Base-by-base conservation (phyloP, 2,797 vertebrate genomes). In the Pipistrellus pipistrellus region DNA sequence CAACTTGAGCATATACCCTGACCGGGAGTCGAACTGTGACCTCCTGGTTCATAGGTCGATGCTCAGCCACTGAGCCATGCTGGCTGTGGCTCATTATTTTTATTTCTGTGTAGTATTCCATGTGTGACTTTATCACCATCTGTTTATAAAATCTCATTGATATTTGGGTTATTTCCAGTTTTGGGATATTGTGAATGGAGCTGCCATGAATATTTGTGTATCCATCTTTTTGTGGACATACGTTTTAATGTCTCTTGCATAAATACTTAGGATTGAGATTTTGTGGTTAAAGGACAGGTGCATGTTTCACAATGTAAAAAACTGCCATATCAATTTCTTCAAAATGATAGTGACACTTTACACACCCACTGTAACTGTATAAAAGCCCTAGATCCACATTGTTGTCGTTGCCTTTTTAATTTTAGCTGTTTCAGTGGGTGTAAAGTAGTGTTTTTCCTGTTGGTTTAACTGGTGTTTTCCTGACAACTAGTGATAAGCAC, bases 61-160 rank as follows among this genome's bases (percentile, higher is more conserved):
- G 25, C 57, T 59, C 57, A 59, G 13, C 11, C 57, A 27, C 57
- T 59, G 25, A 27, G 57, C 25, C 57, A 59, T 4, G 12, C 11
- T 0, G 25, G 57, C 57, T 27, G 25, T 59, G 57, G 57, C 21
- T 84, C n/a, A 57, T 71, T 81, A 41, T 32, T 92, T 85, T 93
- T 66, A 76, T 57, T 93, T 87, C 77, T 68, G 10, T 85, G 9
- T 44, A 66, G 15, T 84, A 80, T 41, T 93, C 23, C 27, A 77
- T 41, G 46, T 17, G 14, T 72, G 18, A 71, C 20, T 48, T 0
- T 51, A 73, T 59, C 15, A 51, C 51, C n/a, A 77, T 53, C 23
- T 76, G 44, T 23, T 87, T 59, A 73, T 64, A 41, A 59, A 75
- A 46, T 48, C 3, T 94, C 23, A 80, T 15, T 44, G n/a, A 57